Evolutionary conservation across 2,797 vertebrate genomes (phyloP), one percentile per base, ranked within the genome.

Genomic region (Poeciliopsis turneri): DNA sequence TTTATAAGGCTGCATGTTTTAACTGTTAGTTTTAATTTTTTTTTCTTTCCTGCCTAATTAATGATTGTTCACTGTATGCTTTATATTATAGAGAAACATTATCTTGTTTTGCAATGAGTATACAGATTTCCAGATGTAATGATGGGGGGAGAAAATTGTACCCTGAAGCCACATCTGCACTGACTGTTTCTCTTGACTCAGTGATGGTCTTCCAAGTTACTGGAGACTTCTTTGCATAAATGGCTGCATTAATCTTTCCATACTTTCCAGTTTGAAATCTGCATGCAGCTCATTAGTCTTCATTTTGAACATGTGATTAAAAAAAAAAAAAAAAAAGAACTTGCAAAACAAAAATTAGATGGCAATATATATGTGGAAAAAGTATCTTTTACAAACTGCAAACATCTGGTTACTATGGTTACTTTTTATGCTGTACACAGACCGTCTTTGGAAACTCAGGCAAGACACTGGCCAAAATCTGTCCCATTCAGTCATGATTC

Each of bases 401-500:
- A 79, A 74, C 43, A 78, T 86, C 46, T 84, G 33, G 41, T 11
- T 41, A 64, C 5, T 5, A 23, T 33, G 0, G 13, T 55, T 49
- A 68, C 13, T 84, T 47, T 72, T 49, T 66, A 61, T 51, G 70
- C 23, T 73, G 39, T 70, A 28, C 43, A 66, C 66, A 55, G 49
- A 25, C 43, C n/a, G 45, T 78, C 7, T 20, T 16, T 51, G 20
- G 57, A 70, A 61, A 64, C 61, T 74, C 77, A 80, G 28, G 53
- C 59, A 74, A 81, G 64, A 64, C 76, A 28, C 57, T 0, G 15
- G 47, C 75, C 70, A 72, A 74, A 82, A 55, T 74, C 64, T 82
- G 78, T 77, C 86, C 81, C 85, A 85, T 87, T 87, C 73, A 82
- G 30, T 49, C 10, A 1, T 8, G 69, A 82, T 92, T 91, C 55